Base-by-base conservation (phyloP, 2,797 vertebrate genomes). In the Oophaga sylvatica region DNA sequence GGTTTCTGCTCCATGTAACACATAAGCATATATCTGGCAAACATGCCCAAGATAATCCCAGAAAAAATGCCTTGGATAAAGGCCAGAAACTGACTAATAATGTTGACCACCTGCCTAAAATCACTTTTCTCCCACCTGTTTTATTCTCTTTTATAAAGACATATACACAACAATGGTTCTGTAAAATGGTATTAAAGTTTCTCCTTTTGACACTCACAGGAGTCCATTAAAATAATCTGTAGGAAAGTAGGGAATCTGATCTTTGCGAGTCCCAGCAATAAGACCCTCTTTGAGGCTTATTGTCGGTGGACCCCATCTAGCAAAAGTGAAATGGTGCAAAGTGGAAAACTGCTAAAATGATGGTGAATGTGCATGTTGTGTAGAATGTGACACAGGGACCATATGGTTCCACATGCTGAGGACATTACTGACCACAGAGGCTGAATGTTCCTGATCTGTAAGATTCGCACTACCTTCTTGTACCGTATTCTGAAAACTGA, bases 1-100 rank as follows among this genome's bases (percentile, higher is more conserved):
- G 17, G 67, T 70, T 86, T 70, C 77, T 59, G 26, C 53, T 81
- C 15, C 53, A 48, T 81, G 31, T 71, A 84, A 45, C 84, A 86
- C 84, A 60, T 31, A 60, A 80, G 48, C 22, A 68, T 79, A 68
- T 56, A 77, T 76, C 41, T 85, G 83, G n/a, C 59, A 85, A 85
- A 48, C 71, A 65, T 65, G 71, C 59, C 60, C 41, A 29, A 35
- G 65, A 85, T 85, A 63, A 83, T 81, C 70, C 60, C 48, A 22
- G 53, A 76, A 56, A 87, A 68, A 87, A 41, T 82, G 79, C 2
- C 83, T 78, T 8, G 59, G 83, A 77, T 7, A 75, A 26, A 56
- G 19, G 84, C 73, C 84, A 79, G 62, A 67, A 60, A 45, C 68
- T 73, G 68, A 62, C 68, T 83, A 59, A 59, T 68, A 68, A 41